Evolutionary conservation across 1,140 invertebrate genomes (phyloP).

Genomic region (Apis cerana): DNA sequence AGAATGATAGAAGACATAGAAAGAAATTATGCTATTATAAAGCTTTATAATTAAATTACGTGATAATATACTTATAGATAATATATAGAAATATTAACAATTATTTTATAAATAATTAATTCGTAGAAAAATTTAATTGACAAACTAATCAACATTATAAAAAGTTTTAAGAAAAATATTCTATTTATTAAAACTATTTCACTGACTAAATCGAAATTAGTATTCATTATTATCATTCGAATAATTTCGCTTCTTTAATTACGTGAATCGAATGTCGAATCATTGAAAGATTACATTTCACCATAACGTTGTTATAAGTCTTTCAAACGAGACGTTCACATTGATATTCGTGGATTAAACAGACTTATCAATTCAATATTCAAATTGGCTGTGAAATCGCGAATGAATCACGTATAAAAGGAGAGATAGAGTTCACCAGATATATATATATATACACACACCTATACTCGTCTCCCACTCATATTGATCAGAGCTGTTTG

Average conservation of each 20-base stretch:
- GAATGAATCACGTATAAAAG: background rate
- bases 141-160: background rate
- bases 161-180: no score
- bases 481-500: conserved; percentile 52
- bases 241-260: background rate
- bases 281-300: background rate
- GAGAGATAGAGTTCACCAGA: background rate
- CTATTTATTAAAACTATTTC: no score
- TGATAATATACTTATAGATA: background rate
- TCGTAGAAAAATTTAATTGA: no score
- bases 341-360: background rate
- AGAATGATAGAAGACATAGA: background rate
- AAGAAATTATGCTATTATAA: background rate
- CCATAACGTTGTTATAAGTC: background rate
- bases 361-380: conserved; percentile 14
- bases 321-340: background rate
- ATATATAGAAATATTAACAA: background rate
- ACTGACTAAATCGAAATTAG: background rate
- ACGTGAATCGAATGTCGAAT: background rate
- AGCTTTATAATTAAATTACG: background rate
- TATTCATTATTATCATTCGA: background rate
- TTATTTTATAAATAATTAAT: no score
- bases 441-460: background rate
- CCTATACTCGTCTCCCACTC: conserved; percentile 18
- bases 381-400: conserved; percentile 32